phyloP scores from a whole-genome alignment of 2,888 invertebrate species.

The Drosophila neonasuta region DNA sequence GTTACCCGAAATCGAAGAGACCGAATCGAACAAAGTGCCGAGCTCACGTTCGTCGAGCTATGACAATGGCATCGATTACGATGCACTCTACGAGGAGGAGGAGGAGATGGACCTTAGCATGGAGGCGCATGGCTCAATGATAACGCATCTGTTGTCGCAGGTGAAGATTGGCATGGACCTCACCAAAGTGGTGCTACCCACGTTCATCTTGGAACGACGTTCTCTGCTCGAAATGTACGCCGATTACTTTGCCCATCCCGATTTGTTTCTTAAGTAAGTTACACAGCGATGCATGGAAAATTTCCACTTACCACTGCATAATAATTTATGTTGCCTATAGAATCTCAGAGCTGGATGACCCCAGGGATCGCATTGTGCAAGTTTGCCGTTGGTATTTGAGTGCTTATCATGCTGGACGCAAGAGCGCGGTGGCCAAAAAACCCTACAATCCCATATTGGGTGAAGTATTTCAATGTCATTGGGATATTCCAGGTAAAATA shows the following conservation, averaged over 20 bases:
- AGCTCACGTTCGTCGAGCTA: slow-evolving; percentile 78
- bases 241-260: slow-evolving; percentile 99
- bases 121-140: slow-evolving; percentile 98
- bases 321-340: slow-evolving; percentile 83
- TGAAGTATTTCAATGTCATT: slow-evolving; percentile 95
- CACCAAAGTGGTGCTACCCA: slow-evolving; percentile 97
- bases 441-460: slow-evolving; percentile 99
- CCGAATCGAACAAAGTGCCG: slow-evolving; percentile 63
- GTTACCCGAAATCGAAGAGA: slow-evolving; percentile 78
- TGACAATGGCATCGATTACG: slow-evolving; percentile 91
- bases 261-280: slow-evolving; percentile 93
- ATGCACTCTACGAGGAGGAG: slow-evolving; percentile 95
- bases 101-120: slow-evolving; percentile 94
- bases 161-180: slow-evolving; percentile 99
- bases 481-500: slow-evolving; percentile 86
- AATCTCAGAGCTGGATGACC: slow-evolving; percentile 93
- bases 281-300: no score
- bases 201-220: slow-evolving; percentile 98
- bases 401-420: slow-evolving; percentile 99
- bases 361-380: slow-evolving; percentile 95
- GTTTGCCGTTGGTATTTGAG: slow-evolving; percentile 98
- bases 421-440: slow-evolving; percentile 98
- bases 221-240: slow-evolving; percentile 99
- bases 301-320: background rate
- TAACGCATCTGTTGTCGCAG: slow-evolving; percentile 97